phyloP scores from a whole-genome alignment of 2,113 vertebrate species.

The Ammospiza caudacuta region DNA sequence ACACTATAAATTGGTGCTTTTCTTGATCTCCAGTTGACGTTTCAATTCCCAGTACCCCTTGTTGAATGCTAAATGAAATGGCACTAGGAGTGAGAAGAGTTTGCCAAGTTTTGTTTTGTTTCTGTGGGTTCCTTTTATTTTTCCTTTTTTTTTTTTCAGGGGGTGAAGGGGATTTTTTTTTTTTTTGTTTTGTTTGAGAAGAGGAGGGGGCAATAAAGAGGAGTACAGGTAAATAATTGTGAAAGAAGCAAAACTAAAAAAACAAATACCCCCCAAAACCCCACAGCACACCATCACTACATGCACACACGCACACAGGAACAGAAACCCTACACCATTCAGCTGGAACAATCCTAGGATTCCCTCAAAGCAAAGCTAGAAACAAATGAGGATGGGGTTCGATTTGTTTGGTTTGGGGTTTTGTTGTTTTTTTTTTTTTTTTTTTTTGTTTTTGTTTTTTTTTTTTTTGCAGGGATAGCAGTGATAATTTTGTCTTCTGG shows the following conservation, averaged over 20 bases:
- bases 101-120: slow-evolving; percentile 37
- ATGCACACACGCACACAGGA: neutral
- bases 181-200: neutral
- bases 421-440: neutral
- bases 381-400: neutral
- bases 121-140: neutral
- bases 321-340: slow-evolving; percentile 12
- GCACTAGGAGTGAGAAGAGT: slow-evolving; percentile 41
- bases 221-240: neutral
- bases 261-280: neutral
- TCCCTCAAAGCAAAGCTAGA: slow-evolving; percentile 48
- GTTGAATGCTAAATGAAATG: slow-evolving; percentile 64
- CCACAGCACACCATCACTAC: neutral
- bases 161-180: neutral
- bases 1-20: slow-evolving; percentile 53
- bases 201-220: neutral
- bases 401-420: neutral
- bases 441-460: neutral
- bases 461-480: neutral
- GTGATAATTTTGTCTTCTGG: neutral
- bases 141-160: neutral
- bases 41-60: slow-evolving; percentile 48
- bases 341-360: slow-evolving; percentile 35
- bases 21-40: slow-evolving; percentile 17
- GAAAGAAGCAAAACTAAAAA: neutral